Conservation (phyloP, 2,888 invertebrate genomes). For the Eledona agricola region DNA sequence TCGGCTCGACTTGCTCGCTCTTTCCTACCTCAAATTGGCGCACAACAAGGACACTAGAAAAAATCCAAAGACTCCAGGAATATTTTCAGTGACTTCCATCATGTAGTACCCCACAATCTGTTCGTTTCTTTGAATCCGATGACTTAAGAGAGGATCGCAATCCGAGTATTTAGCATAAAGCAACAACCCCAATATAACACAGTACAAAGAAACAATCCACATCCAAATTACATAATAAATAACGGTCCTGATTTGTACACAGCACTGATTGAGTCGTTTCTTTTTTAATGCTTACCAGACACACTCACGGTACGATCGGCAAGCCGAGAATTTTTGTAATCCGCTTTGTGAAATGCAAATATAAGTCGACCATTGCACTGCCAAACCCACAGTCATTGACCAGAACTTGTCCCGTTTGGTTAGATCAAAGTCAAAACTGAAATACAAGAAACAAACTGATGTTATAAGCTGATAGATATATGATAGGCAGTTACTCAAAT, state of each 20-base stretch:
- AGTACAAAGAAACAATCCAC: not conserved
- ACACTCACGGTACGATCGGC: constrained; percentile 2
- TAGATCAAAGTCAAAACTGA: constrained; percentile 6
- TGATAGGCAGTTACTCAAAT: constrained; percentile 6
- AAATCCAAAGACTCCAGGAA: constrained; percentile 8
- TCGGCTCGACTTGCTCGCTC: not conserved
- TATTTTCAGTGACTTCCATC: not conserved
- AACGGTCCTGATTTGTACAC: constrained; percentile 1
- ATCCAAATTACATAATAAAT: not conserved
- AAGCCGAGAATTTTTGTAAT: constrained; percentile 9
- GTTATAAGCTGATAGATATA: not conserved
- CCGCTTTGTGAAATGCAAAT: constrained; percentile 1
- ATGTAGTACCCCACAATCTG: constrained; percentile 5
- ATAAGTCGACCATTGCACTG: not conserved
- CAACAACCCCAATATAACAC: constrained; percentile 3
- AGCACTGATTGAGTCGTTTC: not conserved
- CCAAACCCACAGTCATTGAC: too few species aligned
- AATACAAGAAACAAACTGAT: not conserved
- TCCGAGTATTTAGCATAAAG: constrained; percentile 5
- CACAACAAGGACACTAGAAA: constrained; percentile 2
- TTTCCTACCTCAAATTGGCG: constrained; percentile 10
- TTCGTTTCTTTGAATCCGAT: constrained; percentile 4
- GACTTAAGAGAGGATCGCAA: constrained; percentile 5
- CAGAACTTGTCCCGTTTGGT: constrained; percentile 13
- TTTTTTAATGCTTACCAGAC: constrained; percentile 10